Evolutionary conservation across 2,797 vertebrate species (phyloP), one percentile per base, ranked within the genome.

Genomic region (Acanthurus lineatus): DNA sequence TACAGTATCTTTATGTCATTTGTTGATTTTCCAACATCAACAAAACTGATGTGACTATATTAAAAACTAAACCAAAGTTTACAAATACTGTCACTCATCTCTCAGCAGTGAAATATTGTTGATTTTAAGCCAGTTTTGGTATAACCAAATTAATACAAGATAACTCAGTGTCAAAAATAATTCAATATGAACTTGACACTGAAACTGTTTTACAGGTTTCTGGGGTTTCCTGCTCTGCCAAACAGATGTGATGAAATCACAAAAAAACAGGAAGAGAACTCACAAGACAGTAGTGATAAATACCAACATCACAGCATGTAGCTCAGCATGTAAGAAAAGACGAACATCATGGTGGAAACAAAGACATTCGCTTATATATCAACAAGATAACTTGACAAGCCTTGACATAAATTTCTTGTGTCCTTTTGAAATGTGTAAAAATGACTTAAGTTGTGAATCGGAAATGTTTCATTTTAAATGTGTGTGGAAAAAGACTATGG

Each of bases 191-290:
- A 25, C 3, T 22, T 22, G 20, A 45, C n/a, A 22, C 20, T 9
- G 76, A 68, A 64, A 40, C 1, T 19, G 69, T 48, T 68, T 20
- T 1, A 49, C 20, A 47, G 56, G 42, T 61, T 56, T 76, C 17
- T 57, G 52, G 48, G 62, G 66, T 78, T 77, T 78, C 57, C 67
- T 78, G 58, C 51, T 52, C 9, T 48, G 19, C 22, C 17, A 54
- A n/a, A 53, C 16, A 48, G 32, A 10, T 2, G 1, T 25, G 51
- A 74, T 69, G 6, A 51, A 63, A 61, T 66, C 53, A 56, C 25
- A 53, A 28, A 49, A 77, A 60, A 63, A 76, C 63, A 66, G 63
- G 69, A 79, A 79, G 56, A 66, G 32, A 32, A 19, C 25, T 12
- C 48, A 49, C 19, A 25, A 2, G 44, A 12, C 22, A 20, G 35